Evolutionary conservation across 2,113 vertebrate species (phyloP).

Genomic region (Lophotis ruficrista): DNA sequence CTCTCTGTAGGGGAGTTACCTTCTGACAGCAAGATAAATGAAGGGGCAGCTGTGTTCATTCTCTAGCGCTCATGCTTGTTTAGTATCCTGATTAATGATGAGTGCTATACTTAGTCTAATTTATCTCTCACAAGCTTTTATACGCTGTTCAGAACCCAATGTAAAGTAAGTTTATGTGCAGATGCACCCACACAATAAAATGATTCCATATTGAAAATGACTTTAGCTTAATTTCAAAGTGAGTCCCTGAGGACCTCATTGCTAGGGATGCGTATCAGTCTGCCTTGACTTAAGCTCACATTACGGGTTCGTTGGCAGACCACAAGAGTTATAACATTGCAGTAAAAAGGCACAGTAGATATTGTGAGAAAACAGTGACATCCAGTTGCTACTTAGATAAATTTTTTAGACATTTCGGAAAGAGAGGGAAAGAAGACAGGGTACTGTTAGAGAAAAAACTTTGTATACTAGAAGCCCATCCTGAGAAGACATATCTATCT

Average conservation of each 20-base stretch:
- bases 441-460: neutral
- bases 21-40: slow-evolving; percentile 68
- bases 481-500: neutral
- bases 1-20: slow-evolving; percentile 35
- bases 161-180: slow-evolving; percentile 45
- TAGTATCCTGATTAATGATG: slow-evolving; percentile 58
- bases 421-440: neutral
- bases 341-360: neutral
- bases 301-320: neutral
- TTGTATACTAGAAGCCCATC: neutral
- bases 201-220: slow-evolving; percentile 37
- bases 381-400: neutral
- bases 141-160: neutral
- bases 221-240: slow-evolving; percentile 19
- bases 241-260: neutral
- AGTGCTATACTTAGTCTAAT: slow-evolving; percentile 52
- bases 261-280: neutral
- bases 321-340: neutral
- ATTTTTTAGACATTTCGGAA: neutral
- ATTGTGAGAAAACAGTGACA: neutral
- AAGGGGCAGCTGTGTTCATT: slow-evolving; percentile 65
- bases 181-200: slow-evolving; percentile 51
- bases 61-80: slow-evolving; percentile 32
- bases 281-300: neutral
- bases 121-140: slow-evolving; percentile 51